Evolutionary conservation across 2,113 vertebrate species (phyloP).

Genomic region (Osmerus mordax): DNA sequence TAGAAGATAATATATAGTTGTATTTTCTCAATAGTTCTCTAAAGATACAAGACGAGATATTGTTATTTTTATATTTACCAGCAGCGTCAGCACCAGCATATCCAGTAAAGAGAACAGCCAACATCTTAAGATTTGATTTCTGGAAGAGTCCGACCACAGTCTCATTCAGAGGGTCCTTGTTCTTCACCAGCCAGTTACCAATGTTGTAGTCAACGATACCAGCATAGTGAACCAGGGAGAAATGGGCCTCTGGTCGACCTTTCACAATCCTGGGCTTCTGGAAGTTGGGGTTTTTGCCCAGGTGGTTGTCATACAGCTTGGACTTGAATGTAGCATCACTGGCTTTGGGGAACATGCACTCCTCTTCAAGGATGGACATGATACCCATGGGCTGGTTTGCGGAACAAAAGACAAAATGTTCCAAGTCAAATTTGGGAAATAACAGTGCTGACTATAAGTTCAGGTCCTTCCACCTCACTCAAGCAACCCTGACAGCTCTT

Average conservation of each 20-base stretch:
- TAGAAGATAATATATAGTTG: background rate
- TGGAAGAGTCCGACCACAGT: slow-evolving; percentile 78
- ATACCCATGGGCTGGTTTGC: slow-evolving; percentile 67
- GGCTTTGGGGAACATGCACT: slow-evolving; percentile 77
- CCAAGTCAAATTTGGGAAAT: too few species aligned
- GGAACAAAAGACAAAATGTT: background rate
- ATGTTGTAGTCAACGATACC: slow-evolving; percentile 82
- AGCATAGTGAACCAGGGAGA: slow-evolving; percentile 77
- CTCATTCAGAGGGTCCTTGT: slow-evolving; percentile 82
- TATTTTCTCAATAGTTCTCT: background rate
- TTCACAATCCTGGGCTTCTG: slow-evolving; percentile 57
- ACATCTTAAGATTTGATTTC: slow-evolving; percentile 76
- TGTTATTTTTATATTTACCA: background rate
- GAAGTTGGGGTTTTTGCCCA: slow-evolving; percentile 56
- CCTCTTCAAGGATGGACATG: slow-evolving; percentile 73
- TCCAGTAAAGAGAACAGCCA: slow-evolving; percentile 67
- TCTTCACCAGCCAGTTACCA: slow-evolving; percentile 78
- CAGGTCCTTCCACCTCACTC: too few species aligned
- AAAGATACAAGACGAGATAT: background rate
- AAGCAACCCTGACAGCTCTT: too few species aligned
- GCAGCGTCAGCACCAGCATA: slow-evolving; percentile 71
- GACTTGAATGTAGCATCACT: slow-evolving; percentile 80
- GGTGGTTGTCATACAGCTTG: slow-evolving; percentile 83
- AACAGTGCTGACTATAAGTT: too few species aligned
- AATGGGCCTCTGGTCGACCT: slow-evolving; percentile 73